A percentile compares a stretch with the other conserved stretches of the same genome.
Evolutionary conservation across 1,140 invertebrate species (phyloP).

Genomic region (Cotesia vestalis): DNA sequence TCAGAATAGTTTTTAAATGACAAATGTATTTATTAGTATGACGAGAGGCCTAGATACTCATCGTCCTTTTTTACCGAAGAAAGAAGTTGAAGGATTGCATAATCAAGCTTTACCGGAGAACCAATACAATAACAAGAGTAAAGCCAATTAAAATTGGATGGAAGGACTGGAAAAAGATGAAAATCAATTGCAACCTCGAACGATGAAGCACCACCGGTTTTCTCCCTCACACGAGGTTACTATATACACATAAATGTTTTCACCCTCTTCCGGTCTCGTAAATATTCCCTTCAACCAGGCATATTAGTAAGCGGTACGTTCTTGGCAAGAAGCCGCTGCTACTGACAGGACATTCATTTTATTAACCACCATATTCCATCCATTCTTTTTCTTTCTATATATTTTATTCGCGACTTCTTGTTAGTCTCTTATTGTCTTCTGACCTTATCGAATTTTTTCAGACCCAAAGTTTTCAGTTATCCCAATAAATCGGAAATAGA

Average conservation of each 20-base stretch:
- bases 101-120: constrained; percentile 14
- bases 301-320: constrained; percentile 57
- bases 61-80: constrained; percentile 10
- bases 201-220: constrained; percentile 14
- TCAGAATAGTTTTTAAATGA: background rate
- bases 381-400: constrained; percentile 17
- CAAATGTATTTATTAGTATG: background rate
- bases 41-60: background rate
- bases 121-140: constrained; percentile 23
- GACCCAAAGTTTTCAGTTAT: too few species aligned
- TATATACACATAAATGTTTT: constrained; percentile 49
- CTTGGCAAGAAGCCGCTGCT: constrained; percentile 62
- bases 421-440: constrained; percentile 28
- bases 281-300: constrained; percentile 57
- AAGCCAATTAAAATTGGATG: constrained; percentile 38
- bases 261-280: constrained; percentile 49
- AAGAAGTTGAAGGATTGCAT: constrained; percentile 16
- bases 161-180: constrained; percentile 25
- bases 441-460: background rate
- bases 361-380: constrained; percentile 43
- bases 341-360: constrained; percentile 63
- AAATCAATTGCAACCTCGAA: constrained; percentile 41
- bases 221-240: constrained; percentile 20
- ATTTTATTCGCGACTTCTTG: constrained; percentile 27
- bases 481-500: too few species aligned